These are phyloP conservation scores for Promerops cafer DNA, from an alignment of 2,113 vertebrate species.

Conservation along the genomic window DNA sequence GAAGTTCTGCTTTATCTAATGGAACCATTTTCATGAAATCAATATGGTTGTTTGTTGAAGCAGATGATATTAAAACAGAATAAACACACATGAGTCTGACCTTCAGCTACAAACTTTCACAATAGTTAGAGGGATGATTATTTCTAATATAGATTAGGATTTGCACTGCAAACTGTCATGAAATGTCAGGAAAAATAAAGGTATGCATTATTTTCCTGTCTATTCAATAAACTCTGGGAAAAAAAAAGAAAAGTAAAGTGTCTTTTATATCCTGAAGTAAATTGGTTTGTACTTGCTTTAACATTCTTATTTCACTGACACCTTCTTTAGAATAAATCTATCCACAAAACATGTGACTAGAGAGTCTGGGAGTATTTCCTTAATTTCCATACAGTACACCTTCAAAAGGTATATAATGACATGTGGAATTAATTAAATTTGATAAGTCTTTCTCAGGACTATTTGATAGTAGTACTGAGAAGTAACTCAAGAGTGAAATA, in stretches of 20 bases:
- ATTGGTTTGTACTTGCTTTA: background rate
- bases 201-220: background rate
- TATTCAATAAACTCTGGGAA: background rate
- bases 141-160: conserved; percentile 34
- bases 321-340: background rate
- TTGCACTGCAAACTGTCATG: background rate
- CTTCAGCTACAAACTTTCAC: conserved; percentile 17
- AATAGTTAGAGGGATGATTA: conserved; percentile 6
- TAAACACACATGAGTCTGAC: background rate
- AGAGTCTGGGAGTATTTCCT: background rate
- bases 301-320: background rate
- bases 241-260: background rate
- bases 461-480: background rate
- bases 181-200: conserved; percentile 43
- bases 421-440: background rate
- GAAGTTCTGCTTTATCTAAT: conserved; percentile 4
- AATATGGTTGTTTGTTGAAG: conserved; percentile 19
- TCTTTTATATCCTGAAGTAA: background rate
- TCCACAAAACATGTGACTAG: background rate
- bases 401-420: background rate
- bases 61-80: conserved; percentile 3
- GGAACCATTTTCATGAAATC: background rate
- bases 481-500: background rate
- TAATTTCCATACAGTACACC: background rate
- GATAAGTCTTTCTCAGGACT: background rate